phyloP scores from a whole-genome alignment of 1,140 invertebrate genomes.

The Brachionus rotundiformis region DNA sequence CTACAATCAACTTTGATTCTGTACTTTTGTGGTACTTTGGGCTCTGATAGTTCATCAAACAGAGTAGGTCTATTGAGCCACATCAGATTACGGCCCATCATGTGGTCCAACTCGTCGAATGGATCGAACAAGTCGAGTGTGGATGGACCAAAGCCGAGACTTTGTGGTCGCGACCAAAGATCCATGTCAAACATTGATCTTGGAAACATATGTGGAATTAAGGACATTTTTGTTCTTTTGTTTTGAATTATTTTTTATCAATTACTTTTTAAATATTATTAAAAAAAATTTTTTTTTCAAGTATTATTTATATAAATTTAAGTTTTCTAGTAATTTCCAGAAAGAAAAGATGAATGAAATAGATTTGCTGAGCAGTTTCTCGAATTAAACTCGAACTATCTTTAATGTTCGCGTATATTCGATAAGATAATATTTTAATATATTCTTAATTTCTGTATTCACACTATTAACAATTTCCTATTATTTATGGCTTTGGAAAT shows the following conservation, averaged over 20 bases:
- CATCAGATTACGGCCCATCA: neutral
- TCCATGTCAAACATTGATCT: constrained; percentile 49
- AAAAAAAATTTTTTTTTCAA: neutral
- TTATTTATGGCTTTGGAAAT: no score
- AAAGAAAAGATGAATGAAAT: neutral
- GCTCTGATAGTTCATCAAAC: neutral
- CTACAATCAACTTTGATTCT: constrained; percentile 18
- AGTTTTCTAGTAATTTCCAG: neutral
- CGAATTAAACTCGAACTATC: neutral
- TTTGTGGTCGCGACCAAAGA: neutral
- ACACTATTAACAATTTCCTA: no score
- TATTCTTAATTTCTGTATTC: no score
- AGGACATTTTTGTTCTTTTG: neutral
- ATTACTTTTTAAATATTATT: neutral
- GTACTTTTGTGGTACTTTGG: neutral
- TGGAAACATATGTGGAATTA: constrained; percentile 3
- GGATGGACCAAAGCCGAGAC: constrained; percentile 3
- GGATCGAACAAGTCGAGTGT: constrained; percentile 30
- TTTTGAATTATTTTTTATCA: neutral
- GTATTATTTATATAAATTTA: neutral
- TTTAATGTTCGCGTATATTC: neutral
- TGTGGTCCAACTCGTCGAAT: constrained; percentile 14
- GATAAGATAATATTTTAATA: no score
- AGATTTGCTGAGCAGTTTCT: neutral
- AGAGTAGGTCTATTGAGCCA: constrained; percentile 25